A percentile compares a stretch with the other conserved stretches of the same genome.
phyloP scores from a whole-genome alignment of 2,797 vertebrate species.

The Chelmon rostratus region DNA sequence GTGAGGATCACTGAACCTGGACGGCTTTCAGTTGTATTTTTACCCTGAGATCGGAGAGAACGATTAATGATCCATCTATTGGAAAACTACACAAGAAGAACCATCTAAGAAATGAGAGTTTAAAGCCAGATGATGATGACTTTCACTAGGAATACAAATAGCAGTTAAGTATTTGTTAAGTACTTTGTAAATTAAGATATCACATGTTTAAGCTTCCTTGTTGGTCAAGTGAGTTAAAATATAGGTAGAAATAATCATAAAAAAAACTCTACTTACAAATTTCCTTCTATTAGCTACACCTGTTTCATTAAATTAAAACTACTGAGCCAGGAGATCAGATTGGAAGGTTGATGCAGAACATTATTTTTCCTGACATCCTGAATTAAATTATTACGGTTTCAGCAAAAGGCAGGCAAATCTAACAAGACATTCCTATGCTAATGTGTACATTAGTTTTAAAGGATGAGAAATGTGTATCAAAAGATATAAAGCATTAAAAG shows the following conservation, averaged over 20 bases:
- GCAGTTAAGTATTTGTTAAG: conserved; percentile 6
- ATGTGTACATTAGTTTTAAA: conserved; percentile 19
- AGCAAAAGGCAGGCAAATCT: conserved; percentile 8
- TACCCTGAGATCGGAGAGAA: conserved; percentile 68
- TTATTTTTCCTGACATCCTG: neutral
- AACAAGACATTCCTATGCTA: conserved; percentile 19
- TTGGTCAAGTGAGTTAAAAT: conserved; percentile 6
- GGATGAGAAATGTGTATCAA: neutral
- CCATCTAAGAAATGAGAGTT: conserved; percentile 12
- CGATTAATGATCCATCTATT: conserved; percentile 11
- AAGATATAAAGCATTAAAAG: conserved; percentile 22
- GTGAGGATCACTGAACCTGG: conserved; percentile 36
- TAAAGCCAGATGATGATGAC: neutral
- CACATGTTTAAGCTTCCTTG: conserved; percentile 23
- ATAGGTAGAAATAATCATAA: conserved; percentile 8
- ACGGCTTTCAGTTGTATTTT: conserved; percentile 29
- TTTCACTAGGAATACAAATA: neutral
- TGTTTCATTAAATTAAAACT: conserved; percentile 21
- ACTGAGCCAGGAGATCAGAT: neutral
- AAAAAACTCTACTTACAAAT: conserved; percentile 9
- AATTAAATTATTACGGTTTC: neutral
- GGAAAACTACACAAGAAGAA: conserved; percentile 12
- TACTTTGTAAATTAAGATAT: conserved; percentile 27
- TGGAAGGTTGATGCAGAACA: neutral
- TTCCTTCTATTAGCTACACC: neutral